These are phyloP conservation scores for Notiomystis cincta DNA, from an alignment of 2,113 vertebrate genomes.

Conservation along the genomic window DNA sequence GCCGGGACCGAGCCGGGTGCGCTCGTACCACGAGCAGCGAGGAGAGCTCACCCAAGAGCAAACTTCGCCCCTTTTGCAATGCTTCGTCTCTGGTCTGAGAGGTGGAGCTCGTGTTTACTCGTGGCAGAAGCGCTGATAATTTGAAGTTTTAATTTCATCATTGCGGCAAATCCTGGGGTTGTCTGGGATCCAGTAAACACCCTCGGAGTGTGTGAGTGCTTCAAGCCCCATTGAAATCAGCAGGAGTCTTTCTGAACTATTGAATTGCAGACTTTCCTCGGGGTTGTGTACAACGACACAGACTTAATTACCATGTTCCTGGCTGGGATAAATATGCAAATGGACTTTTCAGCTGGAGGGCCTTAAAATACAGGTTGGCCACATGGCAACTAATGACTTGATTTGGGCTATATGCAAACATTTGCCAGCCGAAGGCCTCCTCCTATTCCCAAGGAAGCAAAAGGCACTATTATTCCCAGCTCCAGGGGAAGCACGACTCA, in stretches of 20 bases:
- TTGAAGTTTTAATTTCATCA: constrained; percentile 26
- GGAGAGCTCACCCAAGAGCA: not conserved
- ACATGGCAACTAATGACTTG: constrained; percentile 59
- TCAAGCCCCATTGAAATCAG: constrained; percentile 29
- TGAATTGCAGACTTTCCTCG: constrained; percentile 55
- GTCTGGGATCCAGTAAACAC: not conserved
- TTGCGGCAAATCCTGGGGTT: not conserved
- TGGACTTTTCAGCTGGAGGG: constrained; percentile 56
- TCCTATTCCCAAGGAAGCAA: constrained; percentile 20
- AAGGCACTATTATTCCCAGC: constrained; percentile 39
- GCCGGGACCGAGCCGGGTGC: not conserved
- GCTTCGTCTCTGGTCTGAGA: not conserved
- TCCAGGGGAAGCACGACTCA: not conserved
- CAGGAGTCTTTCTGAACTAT: constrained; percentile 46
- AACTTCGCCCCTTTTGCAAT: not conserved
- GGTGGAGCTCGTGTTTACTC: not conserved
- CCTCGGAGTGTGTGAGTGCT: not conserved
- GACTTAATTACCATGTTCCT: constrained; percentile 60
- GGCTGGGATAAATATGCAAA: constrained; percentile 58
- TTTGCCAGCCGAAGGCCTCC: constrained; percentile 13
- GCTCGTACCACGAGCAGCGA: accelerated
- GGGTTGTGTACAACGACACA: constrained; percentile 50
- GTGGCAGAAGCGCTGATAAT: not conserved
- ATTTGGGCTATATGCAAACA: constrained; percentile 55
- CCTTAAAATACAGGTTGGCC: constrained; percentile 54